Evolutionary conservation across 2,888 invertebrate genomes (phyloP).

Genomic region (Heliconius aoede): DNA sequence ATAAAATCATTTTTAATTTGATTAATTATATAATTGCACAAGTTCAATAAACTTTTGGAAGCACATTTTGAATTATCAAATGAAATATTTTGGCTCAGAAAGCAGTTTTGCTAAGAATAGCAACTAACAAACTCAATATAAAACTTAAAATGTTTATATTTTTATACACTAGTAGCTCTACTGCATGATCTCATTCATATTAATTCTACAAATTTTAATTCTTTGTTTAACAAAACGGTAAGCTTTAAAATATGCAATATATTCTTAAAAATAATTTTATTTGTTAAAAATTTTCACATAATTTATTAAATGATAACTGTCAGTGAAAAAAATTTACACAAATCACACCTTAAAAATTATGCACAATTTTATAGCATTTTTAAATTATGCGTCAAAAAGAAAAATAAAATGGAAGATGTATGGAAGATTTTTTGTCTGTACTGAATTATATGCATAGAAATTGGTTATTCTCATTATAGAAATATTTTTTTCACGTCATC

Average conservation of each 20-base stretch:
- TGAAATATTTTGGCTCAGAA: too few species aligned
- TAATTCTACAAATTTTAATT: not conserved
- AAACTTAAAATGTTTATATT: too few species aligned
- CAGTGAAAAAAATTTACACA: not conserved
- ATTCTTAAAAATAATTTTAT: not conserved
- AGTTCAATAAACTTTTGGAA: too few species aligned
- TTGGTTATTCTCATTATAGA: too few species aligned
- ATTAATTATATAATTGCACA: too few species aligned
- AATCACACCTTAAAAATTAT: constrained; percentile 22
- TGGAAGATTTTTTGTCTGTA: not conserved
- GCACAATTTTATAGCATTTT: constrained; percentile 30
- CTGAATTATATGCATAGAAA: constrained; percentile 17
- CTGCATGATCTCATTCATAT: too few species aligned
- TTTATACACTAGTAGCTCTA: too few species aligned
- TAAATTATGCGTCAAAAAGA: constrained; percentile 22
- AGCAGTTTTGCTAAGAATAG: too few species aligned
- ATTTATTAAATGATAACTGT: not conserved
- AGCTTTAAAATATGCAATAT: not conserved
- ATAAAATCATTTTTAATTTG: too few species aligned
- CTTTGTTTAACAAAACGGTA: not conserved
- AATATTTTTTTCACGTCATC: too few species aligned
- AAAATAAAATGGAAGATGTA: constrained; percentile 32
- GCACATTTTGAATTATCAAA: too few species aligned
- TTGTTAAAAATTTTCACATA: not conserved
- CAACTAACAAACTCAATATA: too few species aligned